Evolutionary conservation across 2,888 invertebrate genomes (phyloP), one percentile per base, ranked within the genome.

Genomic region (Chaetogeoica ovagalla): DNA sequence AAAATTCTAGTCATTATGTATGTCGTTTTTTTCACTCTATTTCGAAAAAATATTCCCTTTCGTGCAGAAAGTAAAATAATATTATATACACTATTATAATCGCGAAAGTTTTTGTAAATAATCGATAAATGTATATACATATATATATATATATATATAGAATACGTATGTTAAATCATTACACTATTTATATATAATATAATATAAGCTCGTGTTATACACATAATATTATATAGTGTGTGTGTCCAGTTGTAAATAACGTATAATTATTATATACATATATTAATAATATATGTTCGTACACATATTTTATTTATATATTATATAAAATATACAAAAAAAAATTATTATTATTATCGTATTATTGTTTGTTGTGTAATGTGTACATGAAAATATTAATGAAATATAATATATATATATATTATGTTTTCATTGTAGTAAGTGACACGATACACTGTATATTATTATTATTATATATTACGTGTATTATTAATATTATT

Each of bases 401-500:
- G 63, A 52, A 68, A 77, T 48, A n/a, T n/a, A n/a, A n/a, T 30
- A 4, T 30, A 1, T 30, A 30, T 48, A 48, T 48, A 48, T 55
- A 17, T 68, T 19, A 59, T 77, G 68, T 69, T 48, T 60, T 77
- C 69, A 69, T 76, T 77, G 17, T 55, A 55, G 69, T n/a, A n/a
- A n/a, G n/a, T 17, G 68, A 52, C 30, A 30, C 48, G 60, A 65
- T 17, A 52, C 62, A 37, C 52, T 74, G 39, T 70, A 37, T 63
- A 69, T 69, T 69, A 69, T 69, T 68, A 68, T 21, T 69, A 69
- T 69, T 48, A 52, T 52, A 30, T 52, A 62, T 62, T 69, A 52
- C 19, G 60, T 52, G 62, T 63, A 73, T 63, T 73, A 73, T 73
- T 52, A 73, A 62, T 72, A 72, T 72, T 72, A 72, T 72, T 48